These are phyloP conservation scores for Cyphomyrus discorhynchus DNA, from an alignment of 2,113 vertebrate species.

Conservation along the genomic window DNA sequence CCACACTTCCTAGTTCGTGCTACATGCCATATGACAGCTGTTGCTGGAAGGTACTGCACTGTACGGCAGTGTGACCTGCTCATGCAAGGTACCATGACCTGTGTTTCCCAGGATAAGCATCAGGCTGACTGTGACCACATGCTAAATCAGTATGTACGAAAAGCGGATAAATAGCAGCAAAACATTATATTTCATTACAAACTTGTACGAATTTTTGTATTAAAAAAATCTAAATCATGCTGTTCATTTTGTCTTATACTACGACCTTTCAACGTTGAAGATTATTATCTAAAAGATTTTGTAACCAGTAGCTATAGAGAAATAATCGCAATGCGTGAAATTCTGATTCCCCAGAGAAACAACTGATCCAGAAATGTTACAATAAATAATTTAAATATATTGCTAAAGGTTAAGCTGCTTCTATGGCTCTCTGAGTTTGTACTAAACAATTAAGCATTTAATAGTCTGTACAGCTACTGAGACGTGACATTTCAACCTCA, in stretches of 20 bases:
- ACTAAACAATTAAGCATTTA: slow-evolving; percentile 26
- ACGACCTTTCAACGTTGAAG: neutral
- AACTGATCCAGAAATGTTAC: slow-evolving; percentile 7
- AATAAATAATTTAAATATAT: slow-evolving; percentile 20
- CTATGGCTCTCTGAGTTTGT: slow-evolving; percentile 20
- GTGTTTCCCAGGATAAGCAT: neutral
- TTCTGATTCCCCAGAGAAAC: slow-evolving; percentile 10
- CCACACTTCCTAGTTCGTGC: neutral
- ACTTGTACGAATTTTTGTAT: neutral
- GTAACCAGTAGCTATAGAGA: slow-evolving; percentile 26
- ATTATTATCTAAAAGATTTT: slow-evolving; percentile 9
- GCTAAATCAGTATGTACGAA: neutral
- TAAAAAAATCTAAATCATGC: neutral
- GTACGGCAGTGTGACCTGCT: neutral
- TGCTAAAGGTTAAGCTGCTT: slow-evolving; percentile 28
- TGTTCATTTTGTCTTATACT: neutral
- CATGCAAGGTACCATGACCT: neutral
- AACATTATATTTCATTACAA: neutral
- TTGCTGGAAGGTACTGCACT: neutral
- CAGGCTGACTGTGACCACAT: neutral
- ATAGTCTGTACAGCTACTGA: slow-evolving; percentile 22
- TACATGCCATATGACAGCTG: neutral
- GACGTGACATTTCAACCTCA: slow-evolving; percentile 16
- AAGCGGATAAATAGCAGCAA: neutral
- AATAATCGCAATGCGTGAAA: slow-evolving; percentile 26